Conservation (phyloP, 2,113 vertebrate species). For the Podocnemis expansa region DNA sequence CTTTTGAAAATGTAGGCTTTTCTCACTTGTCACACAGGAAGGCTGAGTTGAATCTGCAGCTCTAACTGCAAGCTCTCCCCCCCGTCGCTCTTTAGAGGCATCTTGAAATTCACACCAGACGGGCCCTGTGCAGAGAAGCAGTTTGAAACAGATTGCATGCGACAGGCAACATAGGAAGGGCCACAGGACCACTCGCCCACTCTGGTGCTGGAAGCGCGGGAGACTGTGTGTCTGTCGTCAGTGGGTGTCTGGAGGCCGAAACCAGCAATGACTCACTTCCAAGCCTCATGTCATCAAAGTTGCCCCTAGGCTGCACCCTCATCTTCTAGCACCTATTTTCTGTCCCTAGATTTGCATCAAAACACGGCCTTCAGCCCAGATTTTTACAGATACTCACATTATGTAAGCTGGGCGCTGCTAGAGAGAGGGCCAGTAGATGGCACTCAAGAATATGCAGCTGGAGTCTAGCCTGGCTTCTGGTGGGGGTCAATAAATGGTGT, state of each 20-base stretch:
- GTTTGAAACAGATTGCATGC: not conserved
- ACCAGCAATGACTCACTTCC: not conserved
- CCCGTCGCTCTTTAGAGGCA: not conserved
- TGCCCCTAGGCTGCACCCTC: not conserved
- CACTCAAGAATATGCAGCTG: not conserved
- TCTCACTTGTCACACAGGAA: not conserved
- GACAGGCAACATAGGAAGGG: not conserved
- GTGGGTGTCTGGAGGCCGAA: not conserved
- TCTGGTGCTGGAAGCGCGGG: not conserved
- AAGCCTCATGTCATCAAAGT: not conserved
- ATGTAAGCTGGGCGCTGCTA: not conserved
- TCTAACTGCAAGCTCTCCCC: not conserved
- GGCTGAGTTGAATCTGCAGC: not conserved
- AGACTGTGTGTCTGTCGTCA: too few relatives aligned
- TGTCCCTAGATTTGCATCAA: not conserved
- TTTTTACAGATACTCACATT: not conserved
- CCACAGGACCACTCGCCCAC: not conserved
- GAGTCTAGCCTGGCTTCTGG: not conserved
- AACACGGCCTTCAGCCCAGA: not conserved
- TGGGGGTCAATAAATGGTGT: not conserved
- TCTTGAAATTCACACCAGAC: accelerated
- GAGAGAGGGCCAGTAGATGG: not conserved
- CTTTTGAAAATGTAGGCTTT: not conserved
- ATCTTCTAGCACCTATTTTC: not conserved
- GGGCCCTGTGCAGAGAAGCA: accelerated